Evolutionary conservation across 2,797 vertebrate species (phyloP), one percentile per base, ranked within the genome.

Genomic region (Merluccius polli): DNA sequence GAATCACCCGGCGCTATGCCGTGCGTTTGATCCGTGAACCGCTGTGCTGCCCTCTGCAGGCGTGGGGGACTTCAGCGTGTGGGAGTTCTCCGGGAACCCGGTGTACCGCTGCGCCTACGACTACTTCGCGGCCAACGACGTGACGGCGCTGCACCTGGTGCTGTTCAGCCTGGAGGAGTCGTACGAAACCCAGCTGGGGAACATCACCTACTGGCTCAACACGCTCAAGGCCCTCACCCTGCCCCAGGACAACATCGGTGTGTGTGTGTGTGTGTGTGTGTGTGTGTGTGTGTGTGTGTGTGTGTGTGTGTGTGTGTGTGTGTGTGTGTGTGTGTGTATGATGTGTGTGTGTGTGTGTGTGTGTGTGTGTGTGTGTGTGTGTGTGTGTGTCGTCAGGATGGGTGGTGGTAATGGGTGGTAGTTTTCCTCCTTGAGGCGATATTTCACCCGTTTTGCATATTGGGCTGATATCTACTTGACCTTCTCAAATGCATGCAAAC

Each of bases 41-140:
- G 9, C 31, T 2, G 10, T 13, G 12, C 48, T 44, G 9, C n/a
- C 72, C 75, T 73, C 38, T 35, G 30, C 32, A 99, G 98, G 97
- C 67, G 93, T 99, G 77, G 98, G 98, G 4, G 98, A 99, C 71
- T 98, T 99, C 92, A 97, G 95, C 31, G 92, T 96, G 71, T 99
- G 98, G 97, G 98, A 99, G 87, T 99, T 99, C 79, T 98, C 97
- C 15, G 98, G 97, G 74, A 99, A 98, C 87, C 96, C 96, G 0
- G 96, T 97, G 2, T 99, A 97, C 85, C 96, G 96, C 90, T 98
- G 97, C 91, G 94, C 95, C 85, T 99, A 98, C 0, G 98, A 99
- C 86, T 98, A 97, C 91, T 99, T 99, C 81, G 97, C 96, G 67
- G 95, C 95, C 65, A 98, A 98, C 33, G 97, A 99, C 73, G 83